Evolutionary conservation across 2,888 invertebrate genomes (phyloP).

Genomic region (Drepanosiphum platanoidis): DNA sequence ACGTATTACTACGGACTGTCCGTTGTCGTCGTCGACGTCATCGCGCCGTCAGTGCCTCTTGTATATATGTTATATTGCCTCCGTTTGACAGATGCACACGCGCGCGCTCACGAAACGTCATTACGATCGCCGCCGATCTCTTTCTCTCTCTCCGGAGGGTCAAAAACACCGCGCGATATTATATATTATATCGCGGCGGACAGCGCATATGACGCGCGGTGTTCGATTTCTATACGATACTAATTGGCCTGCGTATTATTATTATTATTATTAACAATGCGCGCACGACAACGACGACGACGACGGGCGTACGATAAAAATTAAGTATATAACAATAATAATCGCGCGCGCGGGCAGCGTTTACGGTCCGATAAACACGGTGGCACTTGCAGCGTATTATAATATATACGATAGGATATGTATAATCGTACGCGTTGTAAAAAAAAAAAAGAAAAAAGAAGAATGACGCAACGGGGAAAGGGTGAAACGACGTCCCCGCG

Average conservation of each 20-base stretch:
- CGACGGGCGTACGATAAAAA: conserved; percentile 6
- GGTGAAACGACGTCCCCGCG: conserved; percentile 53
- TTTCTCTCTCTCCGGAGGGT: not conserved
- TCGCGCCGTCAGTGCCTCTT: not conserved
- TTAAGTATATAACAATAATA: conserved; percentile 12
- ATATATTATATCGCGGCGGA: not conserved
- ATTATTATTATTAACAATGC: not conserved
- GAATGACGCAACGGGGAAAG: conserved; percentile 42
- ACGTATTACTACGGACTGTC: not conserved
- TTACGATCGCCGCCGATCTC: not conserved
- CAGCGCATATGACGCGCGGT: not conserved
- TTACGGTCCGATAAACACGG: conserved; percentile 55
- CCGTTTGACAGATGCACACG: conserved; percentile 38
- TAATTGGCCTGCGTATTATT: too few relatives aligned
- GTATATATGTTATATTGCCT: not conserved
- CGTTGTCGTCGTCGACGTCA: not conserved
- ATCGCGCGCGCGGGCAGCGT: conserved; percentile 23
- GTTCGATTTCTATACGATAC: not conserved
- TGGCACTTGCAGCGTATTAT: conserved; percentile 10
- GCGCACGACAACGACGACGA: not conserved
- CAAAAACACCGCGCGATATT: not conserved
- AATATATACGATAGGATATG: too few relatives aligned
- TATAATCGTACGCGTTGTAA: too few relatives aligned
- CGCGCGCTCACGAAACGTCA: not conserved
- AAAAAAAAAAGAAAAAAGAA: conserved; percentile 9